These are phyloP conservation scores for Sminthurides aquaticus DNA, from an alignment of 2,888 invertebrate genomes.

Conservation along the genomic window DNA sequence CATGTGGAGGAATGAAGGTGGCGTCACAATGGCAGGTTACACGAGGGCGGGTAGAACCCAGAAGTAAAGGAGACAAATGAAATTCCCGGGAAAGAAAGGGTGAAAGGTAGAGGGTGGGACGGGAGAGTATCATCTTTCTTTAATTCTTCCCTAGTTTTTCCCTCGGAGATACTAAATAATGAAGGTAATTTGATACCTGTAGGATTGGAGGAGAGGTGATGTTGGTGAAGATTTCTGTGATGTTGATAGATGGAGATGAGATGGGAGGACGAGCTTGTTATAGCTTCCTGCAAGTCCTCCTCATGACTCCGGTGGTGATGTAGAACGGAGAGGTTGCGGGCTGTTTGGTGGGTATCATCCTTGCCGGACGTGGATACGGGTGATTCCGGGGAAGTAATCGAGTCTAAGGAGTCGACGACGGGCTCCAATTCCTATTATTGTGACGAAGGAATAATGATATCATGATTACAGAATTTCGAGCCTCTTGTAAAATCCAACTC, in stretches of 20 bases:
- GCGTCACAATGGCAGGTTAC: too few relatives aligned
- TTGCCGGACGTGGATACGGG: not conserved
- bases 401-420: conserved; percentile 17
- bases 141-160: not conserved
- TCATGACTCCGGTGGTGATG: conserved; percentile 6
- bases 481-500: too few relatives aligned
- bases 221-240: too few relatives aligned
- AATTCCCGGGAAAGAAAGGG: too few relatives aligned
- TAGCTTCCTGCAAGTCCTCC: conserved; percentile 1
- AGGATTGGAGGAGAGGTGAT: not conserved
- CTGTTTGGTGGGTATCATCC: not conserved
- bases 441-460: not conserved
- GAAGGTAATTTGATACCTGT: not conserved
- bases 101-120: not conserved
- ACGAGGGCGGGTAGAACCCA: too few relatives aligned
- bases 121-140: not conserved
- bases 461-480: not conserved
- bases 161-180: not conserved
- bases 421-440: conserved; percentile 16
- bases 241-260: not conserved
- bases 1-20: too few relatives aligned
- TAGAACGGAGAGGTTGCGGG: too few relatives aligned
- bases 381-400: conserved; percentile 16
- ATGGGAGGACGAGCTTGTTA: not conserved
- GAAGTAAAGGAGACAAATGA: too few relatives aligned